Conservation (phyloP, 2,113 vertebrate species). For the Synchiropus splendidus region DNA sequence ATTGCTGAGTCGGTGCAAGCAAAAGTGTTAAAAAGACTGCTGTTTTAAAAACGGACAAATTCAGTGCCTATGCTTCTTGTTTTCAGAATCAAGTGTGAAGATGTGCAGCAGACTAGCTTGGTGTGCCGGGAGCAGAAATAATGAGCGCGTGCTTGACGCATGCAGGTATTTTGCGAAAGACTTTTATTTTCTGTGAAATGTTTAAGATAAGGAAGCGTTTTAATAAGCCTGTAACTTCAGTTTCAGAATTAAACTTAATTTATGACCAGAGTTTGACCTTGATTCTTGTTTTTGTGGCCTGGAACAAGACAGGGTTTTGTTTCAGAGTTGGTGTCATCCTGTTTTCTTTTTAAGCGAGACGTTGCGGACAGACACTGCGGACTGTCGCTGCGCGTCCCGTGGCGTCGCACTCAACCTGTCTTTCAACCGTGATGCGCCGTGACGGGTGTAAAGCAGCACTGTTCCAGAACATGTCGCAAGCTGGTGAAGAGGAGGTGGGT, state of each 20-base stretch:
- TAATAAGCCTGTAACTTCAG: too few species aligned
- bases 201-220: too few species aligned
- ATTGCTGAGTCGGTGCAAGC: conserved; percentile 1
- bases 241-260: too few species aligned
- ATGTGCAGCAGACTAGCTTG: too few species aligned
- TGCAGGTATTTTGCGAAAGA: too few species aligned
- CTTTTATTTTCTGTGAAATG: too few species aligned
- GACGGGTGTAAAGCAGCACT: conserved; percentile 58
- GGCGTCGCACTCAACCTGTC: conserved; percentile 36
- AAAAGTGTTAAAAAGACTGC: conserved; percentile 4
- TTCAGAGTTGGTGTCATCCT: conserved; percentile 1
- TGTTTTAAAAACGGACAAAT: conserved; percentile 14
- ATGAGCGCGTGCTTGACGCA: too few species aligned
- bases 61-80: conserved; percentile 39
- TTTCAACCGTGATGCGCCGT: conserved; percentile 23
- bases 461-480: conserved; percentile 61
- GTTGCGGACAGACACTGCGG: conserved; percentile 18
- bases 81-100: neutral
- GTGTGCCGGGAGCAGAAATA: conserved; percentile 1
- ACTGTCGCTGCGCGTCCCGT: conserved; percentile 40
- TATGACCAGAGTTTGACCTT: conserved; percentile 1
- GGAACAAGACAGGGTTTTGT: neutral
- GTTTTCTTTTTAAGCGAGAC: conserved; percentile 2
- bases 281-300: conserved; percentile 11
- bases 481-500: conserved; percentile 75